A percentile compares a stretch with the other conserved stretches of the same genome.
These are phyloP conservation scores for Mystacides longicornis DNA, from an alignment of 2,888 invertebrate genomes.

Conservation along the genomic window DNA sequence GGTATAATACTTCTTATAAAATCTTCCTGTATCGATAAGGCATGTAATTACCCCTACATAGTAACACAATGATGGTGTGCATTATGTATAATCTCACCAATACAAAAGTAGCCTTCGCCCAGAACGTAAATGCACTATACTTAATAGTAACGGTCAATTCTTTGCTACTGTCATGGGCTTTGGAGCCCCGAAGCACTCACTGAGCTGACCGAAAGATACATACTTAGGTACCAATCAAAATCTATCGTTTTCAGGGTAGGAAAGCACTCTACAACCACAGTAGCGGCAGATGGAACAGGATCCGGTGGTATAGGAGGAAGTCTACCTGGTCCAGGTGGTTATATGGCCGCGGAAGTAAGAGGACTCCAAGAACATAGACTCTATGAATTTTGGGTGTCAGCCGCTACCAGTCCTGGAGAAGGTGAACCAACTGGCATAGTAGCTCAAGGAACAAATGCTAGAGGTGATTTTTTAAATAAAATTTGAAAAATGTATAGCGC, in stretches of 20 bases:
- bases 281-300: slow-evolving; percentile 19
- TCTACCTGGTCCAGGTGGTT: slow-evolving; percentile 19
- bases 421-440: slow-evolving; percentile 72
- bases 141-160: too few relatives aligned
- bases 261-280: slow-evolving; percentile 22
- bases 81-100: too few relatives aligned
- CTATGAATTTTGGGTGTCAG: slow-evolving; percentile 85
- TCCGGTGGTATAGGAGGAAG: slow-evolving; percentile 12
- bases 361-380: slow-evolving; percentile 61
- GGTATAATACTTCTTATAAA: too few relatives aligned
- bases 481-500: not conserved
- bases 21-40: too few relatives aligned
- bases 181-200: too few relatives aligned
- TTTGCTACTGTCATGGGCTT: too few relatives aligned
- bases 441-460: slow-evolving; percentile 60
- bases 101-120: too few relatives aligned
- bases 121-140: too few relatives aligned
- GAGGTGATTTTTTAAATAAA: slow-evolving; percentile 43
- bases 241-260: slow-evolving; percentile 22
- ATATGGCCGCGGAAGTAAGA: slow-evolving; percentile 50
- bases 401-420: slow-evolving; percentile 57
- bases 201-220: too few relatives aligned
- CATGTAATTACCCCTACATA: too few relatives aligned
- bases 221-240: too few relatives aligned
- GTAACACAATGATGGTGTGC: too few relatives aligned